These are phyloP conservation scores for Lepidochrysops patricia DNA, from an alignment of 2,888 invertebrate genomes.

Conservation along the genomic window DNA sequence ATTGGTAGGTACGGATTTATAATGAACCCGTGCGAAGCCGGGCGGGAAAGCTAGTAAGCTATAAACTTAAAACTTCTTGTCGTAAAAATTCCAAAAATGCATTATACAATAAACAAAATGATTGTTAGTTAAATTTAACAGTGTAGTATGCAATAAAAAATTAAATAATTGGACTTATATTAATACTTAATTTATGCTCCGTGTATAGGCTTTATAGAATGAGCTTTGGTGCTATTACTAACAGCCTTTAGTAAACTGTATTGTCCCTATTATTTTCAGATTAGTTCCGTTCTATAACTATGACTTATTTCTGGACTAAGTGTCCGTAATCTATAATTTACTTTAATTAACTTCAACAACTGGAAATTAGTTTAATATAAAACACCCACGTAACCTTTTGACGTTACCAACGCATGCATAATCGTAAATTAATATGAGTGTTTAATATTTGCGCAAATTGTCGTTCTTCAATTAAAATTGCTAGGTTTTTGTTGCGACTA, in stretches of 20 bases:
- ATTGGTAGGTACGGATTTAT: no score
- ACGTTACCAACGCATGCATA: not conserved
- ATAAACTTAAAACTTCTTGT: no score
- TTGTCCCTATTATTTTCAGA: not conserved
- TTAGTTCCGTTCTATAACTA: not conserved
- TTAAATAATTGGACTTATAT: no score
- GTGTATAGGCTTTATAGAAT: not conserved
- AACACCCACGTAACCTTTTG: conserved; percentile 6
- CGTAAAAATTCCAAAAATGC: no score
- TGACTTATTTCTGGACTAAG: not conserved
- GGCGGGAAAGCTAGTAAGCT: no score
- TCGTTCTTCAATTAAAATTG: not conserved
- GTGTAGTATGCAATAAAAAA: no score
- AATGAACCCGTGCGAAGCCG: no score
- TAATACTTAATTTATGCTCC: no score
- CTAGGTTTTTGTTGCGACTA: not conserved
- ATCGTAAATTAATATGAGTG: not conserved
- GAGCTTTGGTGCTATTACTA: not conserved
- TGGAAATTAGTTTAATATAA: not conserved
- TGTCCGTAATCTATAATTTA: not conserved
- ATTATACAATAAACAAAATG: no score
- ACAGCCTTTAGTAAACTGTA: no score
- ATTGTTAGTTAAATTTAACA: no score
- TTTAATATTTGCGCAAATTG: not conserved
- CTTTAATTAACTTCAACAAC: not conserved